Conservation (phyloP, 2,797 vertebrate species). For the Monodelphis domestica region DNA sequence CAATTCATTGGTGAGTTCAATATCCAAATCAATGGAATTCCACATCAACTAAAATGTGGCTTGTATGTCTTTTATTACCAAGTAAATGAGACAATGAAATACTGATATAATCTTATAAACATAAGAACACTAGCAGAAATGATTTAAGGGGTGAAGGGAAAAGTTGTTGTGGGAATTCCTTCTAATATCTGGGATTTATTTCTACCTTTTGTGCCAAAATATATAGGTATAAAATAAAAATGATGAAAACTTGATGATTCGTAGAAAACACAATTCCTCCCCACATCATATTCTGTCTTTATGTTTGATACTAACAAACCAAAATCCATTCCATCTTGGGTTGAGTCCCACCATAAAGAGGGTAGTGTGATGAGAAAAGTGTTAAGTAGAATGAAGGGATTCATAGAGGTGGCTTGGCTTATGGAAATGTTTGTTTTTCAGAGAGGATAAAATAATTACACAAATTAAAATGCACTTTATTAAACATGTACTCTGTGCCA, state of each 20-base stretch:
- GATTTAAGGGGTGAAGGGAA: neutral
- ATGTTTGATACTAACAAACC: neutral
- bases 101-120: neutral
- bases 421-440: neutral
- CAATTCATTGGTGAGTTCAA: neutral
- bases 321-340: neutral
- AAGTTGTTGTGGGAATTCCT: neutral
- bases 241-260: neutral
- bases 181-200: neutral
- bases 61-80: neutral
- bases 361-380: neutral
- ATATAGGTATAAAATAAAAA: neutral
- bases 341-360: neutral
- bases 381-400: neutral
- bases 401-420: neutral
- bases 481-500: neutral
- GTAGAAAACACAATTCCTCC: neutral
- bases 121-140: neutral
- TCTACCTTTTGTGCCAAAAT: neutral
- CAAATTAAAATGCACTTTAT: neutral
- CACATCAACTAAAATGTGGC: neutral
- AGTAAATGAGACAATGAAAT: neutral
- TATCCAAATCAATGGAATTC: neutral
- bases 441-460: neutral
- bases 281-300: neutral